phyloP scores from a whole-genome alignment of 2,113 vertebrate genomes.

The Aleadryas rufinucha region DNA sequence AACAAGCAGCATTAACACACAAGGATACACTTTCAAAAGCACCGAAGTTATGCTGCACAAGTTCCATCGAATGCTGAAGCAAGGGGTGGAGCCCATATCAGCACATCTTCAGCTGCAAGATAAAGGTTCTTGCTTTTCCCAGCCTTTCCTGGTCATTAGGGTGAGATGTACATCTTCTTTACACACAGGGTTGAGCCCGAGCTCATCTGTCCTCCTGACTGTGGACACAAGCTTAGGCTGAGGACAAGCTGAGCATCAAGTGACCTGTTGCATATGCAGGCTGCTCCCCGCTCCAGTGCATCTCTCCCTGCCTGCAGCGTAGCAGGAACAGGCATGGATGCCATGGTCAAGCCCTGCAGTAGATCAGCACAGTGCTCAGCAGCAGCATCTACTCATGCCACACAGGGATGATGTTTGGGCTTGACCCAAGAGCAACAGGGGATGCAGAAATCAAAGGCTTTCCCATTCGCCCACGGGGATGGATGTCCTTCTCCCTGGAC shows the following conservation, averaged over 20 bases:
- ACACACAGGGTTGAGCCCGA: accelerated
- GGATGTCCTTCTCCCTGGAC: not conserved
- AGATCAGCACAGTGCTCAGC: not conserved
- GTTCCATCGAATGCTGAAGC: not conserved
- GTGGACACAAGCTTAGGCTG: not conserved
- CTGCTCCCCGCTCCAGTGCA: not conserved
- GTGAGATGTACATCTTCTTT: not conserved
- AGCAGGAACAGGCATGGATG: accelerated
- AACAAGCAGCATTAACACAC: not conserved
- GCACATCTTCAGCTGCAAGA: not conserved
- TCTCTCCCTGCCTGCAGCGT: not conserved
- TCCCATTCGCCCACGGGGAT: accelerated
- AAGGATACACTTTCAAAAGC: not conserved
- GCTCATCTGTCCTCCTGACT: not conserved
- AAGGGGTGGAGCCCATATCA: not conserved
- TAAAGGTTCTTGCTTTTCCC: not conserved
- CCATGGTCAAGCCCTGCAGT: not conserved
- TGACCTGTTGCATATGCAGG: not conserved
- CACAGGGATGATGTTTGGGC: not conserved
- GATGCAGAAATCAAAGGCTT: not conserved
- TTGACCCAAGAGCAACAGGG: not conserved
- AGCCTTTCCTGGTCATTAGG: not conserved
- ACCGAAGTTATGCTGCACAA: not conserved
- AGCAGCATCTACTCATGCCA: not conserved
- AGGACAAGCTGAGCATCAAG: not conserved